Evolutionary conservation across 2,113 vertebrate species (phyloP), one percentile per base, ranked within the genome.

Genomic region (Catharus bicknelli): DNA sequence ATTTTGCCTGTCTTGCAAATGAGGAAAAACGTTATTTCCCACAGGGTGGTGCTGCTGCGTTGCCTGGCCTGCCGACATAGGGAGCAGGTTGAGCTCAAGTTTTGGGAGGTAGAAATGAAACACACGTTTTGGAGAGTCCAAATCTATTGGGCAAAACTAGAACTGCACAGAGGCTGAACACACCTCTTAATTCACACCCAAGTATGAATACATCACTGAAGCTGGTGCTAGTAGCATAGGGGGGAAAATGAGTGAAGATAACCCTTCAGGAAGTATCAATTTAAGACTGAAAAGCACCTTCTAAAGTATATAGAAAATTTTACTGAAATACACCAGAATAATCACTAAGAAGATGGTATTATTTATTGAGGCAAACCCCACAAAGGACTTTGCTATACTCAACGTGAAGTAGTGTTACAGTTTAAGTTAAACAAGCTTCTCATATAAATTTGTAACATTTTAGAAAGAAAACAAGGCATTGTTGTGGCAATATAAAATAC

Each of bases 21-120:
- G 48, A 51, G 27, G 8, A 64, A 26, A 50, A 70, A 29, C 2
- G 18, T 16, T 45, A 2, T 30, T 61, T 66, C 63, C 95, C 94
- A 50, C 91, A 26, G 29, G 94, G 81, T 69, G 95, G 94, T 80
- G 95, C 94, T 95, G 89, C 81, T 73, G 81, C 74, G 7, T 27
- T 38, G 42, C 38, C 62, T 17, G n/a, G 27, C 2, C 1, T 9
- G 17, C 32, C 0, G 0, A 34, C 25, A 17, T 5, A 0, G 66
- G 34, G 21, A 50, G 26, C 14, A 30, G 45, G 7, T 29, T 69
- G 54, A 61, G 32, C 45, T 29, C 8, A 4, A 16, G 38, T 43
- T 47, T 61, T 0, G 0, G 54, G 26, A 36, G 45, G 36, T 0
- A 4, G 10, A 70, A 83, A 43, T 1, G 1, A 26, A 72, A 20